Percentiles rank a stretch among this genome's conserved stretches.
phyloP scores from a whole-genome alignment of 2,888 invertebrate species.

The Nematopogon swammerdamellus region DNA sequence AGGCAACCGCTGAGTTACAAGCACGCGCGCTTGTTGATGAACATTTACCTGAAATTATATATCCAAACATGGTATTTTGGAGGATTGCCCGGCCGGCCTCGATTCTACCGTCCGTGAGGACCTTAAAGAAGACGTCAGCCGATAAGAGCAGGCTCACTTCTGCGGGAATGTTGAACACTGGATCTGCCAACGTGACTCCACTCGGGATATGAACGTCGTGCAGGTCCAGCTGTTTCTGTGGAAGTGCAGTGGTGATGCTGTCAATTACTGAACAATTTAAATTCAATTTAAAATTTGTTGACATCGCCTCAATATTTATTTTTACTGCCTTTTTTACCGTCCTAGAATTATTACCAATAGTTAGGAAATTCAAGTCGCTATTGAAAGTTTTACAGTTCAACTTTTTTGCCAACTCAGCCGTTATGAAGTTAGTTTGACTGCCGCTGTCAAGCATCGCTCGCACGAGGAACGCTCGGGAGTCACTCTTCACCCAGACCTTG shows the following conservation, averaged over 20 bases:
- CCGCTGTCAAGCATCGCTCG: constrained; percentile 1
- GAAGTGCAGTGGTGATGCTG: constrained; percentile 10
- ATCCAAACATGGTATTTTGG: constrained; percentile 7
- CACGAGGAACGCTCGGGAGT: not conserved
- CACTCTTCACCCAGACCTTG: not conserved
- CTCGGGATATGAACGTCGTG: constrained; percentile 6
- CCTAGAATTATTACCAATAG: not conserved
- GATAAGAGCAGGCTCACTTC: constrained; percentile 10
- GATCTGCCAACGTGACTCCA: constrained; percentile 8
- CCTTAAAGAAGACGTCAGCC: constrained; percentile 12
- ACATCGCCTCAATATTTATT: constrained; percentile 8
- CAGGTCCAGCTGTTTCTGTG: constrained; percentile 9
- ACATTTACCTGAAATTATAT: constrained; percentile 7
- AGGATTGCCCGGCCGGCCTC: not conserved
- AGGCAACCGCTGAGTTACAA: not conserved
- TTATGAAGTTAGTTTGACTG: not conserved
- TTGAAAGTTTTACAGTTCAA: not conserved
- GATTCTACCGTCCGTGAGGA: constrained; percentile 6
- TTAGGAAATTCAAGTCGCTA: not conserved
- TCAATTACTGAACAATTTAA: constrained; percentile 10
- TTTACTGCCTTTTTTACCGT: not conserved
- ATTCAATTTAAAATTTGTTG: constrained; percentile 2
- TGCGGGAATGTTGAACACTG: constrained; percentile 6
- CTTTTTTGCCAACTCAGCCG: not conserved
- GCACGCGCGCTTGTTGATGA: too few species aligned